A percentile compares a stretch with the other conserved stretches of the same genome.
These are phyloP conservation scores for Gymnoscopelus braueri DNA, from an alignment of 2,797 vertebrate genomes.

Conservation along the genomic window DNA sequence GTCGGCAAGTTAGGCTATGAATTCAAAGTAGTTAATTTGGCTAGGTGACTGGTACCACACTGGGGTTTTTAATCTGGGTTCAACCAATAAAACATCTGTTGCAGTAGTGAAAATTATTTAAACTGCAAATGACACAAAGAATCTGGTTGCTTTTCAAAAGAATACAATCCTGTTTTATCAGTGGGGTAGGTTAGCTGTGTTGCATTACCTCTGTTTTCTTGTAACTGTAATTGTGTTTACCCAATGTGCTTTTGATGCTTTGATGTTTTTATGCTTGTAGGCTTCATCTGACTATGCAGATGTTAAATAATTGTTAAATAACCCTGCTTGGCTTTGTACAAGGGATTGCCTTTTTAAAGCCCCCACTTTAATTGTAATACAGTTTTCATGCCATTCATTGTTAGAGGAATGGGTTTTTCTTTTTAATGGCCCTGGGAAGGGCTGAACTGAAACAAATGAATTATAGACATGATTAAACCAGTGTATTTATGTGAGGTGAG, in stretches of 20 bases:
- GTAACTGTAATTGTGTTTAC: constrained; percentile 39
- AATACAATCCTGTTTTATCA: too few relatives aligned
- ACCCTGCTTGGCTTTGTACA: constrained; percentile 40
- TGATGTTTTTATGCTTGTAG: constrained; percentile 11
- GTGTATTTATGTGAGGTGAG: neutral
- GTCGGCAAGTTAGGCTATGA: too few relatives aligned
- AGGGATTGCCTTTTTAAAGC: constrained; percentile 26
- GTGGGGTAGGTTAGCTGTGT: too few relatives aligned
- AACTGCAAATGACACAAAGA: too few relatives aligned
- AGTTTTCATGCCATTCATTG: neutral
- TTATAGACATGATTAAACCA: too few relatives aligned
- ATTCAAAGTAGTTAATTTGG: too few relatives aligned
- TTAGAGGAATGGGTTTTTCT: too few relatives aligned
- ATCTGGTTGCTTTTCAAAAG: too few relatives aligned
- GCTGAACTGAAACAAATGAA: neutral
- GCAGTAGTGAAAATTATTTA: too few relatives aligned
- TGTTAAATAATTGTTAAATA: constrained; percentile 45
- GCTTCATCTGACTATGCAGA: neutral
- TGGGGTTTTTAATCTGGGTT: too few relatives aligned
- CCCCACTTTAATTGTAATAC: constrained; percentile 44
- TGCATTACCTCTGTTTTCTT: constrained; percentile 20
- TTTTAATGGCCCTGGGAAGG: neutral
- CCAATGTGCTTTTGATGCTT: constrained; percentile 15
- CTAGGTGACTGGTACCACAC: too few relatives aligned
- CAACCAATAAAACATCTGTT: too few relatives aligned